Base-by-base conservation (phyloP, 2,113 vertebrate genomes). In the Dasyurus viverrinus region DNA sequence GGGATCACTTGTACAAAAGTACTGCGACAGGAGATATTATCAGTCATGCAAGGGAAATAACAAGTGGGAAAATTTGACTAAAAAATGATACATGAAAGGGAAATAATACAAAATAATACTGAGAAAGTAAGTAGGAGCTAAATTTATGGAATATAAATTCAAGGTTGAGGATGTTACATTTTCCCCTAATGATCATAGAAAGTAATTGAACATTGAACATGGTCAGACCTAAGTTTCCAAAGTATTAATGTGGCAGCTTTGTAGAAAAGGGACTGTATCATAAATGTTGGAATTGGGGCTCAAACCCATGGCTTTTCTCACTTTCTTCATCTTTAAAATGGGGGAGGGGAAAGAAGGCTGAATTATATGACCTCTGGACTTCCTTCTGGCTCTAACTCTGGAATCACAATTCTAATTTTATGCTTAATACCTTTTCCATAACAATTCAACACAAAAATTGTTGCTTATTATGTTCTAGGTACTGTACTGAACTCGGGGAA, bases 341-440 rank as follows among this genome's bases (percentile, higher is more conserved):
- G 50, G 0, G 2, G 8, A 1, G 36, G 16, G 5, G 16, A 8
- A 0, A 8, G 5, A 16, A 14, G 5, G 16, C 22, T 84, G 30
- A 84, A 22, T 14, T 23, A 42, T 23, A 84, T 84, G 19, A 84
- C 36, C n/a, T 84, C 16, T 84, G 68, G 42, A 23, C 42, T 23
- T 42, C 68, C n/a, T 22, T 84, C 16, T 19, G 6, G 19, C 68
- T 84, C 68, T 23, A 42, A 19, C 19, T 76, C 14, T 76, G 68
- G 16, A 7, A 84, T 84, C 68, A 84, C 42, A 6, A 42, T 23
- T 84, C 6, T 42, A 14, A 42, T 84, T 42, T 2, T 7, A 84
- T 42, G 7, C 14, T 19, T 19, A 84, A 84, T 36, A 84, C 7
- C 68, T 84, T 84, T 84, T 84, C 42, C 36, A 84, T 42, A 42